Conservation (phyloP, 2,797 vertebrate genomes). For the Pangasius mekongensis region DNA sequence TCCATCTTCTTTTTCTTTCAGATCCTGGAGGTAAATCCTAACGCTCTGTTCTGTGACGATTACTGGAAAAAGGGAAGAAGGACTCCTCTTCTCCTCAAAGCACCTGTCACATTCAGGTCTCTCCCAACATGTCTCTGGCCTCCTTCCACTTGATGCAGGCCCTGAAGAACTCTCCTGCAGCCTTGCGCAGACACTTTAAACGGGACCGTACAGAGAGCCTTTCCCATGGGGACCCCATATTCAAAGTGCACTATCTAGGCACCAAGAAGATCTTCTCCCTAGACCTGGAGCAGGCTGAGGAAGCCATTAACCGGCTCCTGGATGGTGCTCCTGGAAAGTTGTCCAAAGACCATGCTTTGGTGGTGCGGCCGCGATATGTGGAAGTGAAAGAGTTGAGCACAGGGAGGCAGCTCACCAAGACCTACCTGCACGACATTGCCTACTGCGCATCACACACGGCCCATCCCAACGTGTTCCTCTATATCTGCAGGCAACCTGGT, state of each 20-base stretch:
- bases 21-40: constrained; percentile 66
- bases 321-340: constrained; percentile 67
- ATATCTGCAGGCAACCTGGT: constrained; percentile 81
- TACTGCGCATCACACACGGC: constrained; percentile 77
- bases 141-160: constrained; percentile 82
- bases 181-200: constrained; percentile 76
- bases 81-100: constrained; percentile 43
- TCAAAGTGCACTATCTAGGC: constrained; percentile 83
- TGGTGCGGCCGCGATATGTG: constrained; percentile 79
- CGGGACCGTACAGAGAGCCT: constrained; percentile 78
- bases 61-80: constrained; percentile 58
- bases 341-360: constrained; percentile 79
- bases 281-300: constrained; percentile 78
- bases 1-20: constrained; percentile 55
- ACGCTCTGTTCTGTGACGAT: constrained; percentile 52
- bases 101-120: not conserved
- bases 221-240: constrained; percentile 82
- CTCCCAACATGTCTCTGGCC: constrained; percentile 70
- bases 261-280: constrained; percentile 83
- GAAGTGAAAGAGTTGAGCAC: constrained; percentile 85
- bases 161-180: constrained; percentile 79
- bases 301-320: constrained; percentile 74
- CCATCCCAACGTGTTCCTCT: constrained; percentile 80
- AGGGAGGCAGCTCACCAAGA: constrained; percentile 82
- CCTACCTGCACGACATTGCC: constrained; percentile 82